Evolutionary conservation across 2,113 vertebrate species (phyloP).

Genomic region (Cynopterus brachyotis): DNA sequence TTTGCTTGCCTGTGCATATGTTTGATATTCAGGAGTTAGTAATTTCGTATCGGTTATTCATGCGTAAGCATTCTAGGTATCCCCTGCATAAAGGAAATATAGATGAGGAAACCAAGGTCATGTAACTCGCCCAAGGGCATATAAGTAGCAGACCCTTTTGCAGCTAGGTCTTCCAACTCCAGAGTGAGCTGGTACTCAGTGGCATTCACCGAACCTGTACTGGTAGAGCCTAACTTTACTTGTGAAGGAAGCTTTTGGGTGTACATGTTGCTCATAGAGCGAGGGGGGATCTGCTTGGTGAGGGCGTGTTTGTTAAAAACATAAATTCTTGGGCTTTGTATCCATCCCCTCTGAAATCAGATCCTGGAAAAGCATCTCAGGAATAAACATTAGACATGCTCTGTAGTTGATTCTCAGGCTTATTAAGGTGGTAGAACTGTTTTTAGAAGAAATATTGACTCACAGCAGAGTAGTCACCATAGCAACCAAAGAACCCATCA

Average conservation of each 20-base stretch:
- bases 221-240: background rate
- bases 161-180: background rate
- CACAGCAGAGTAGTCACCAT: constrained; percentile 1
- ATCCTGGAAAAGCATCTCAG: background rate
- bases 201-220: background rate
- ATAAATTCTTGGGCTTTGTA: background rate
- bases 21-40: background rate
- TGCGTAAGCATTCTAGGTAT: background rate
- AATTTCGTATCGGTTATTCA: background rate
- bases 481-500: constrained; percentile 45
- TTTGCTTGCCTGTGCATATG: background rate
- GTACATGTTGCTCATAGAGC: background rate
- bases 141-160: background rate
- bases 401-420: background rate
- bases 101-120: background rate
- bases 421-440: background rate
- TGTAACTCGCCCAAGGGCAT: background rate
- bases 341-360: background rate
- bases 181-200: background rate
- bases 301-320: background rate
- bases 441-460: constrained; percentile 36
- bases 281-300: background rate
- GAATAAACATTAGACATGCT: background rate
- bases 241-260: background rate
- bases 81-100: background rate